Conservation (phyloP, 2,113 vertebrate species). For the Melanerpes aurifrons region DNA sequence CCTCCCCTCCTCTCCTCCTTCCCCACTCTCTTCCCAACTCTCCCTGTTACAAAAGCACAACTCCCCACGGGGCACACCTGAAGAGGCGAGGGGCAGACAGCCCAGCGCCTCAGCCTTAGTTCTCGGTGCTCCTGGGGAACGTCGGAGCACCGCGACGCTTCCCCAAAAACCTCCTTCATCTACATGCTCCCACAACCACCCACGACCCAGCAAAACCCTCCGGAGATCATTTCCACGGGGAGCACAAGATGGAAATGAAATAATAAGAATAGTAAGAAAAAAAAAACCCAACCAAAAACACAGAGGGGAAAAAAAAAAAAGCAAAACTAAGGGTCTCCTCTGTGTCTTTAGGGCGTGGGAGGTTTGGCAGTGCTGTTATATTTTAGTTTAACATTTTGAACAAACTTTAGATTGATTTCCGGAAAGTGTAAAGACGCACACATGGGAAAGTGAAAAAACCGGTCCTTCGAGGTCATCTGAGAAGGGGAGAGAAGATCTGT, state of each 20-base stretch:
- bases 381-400: conserved; percentile 42
- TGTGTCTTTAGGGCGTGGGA: not conserved
- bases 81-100: accelerated
- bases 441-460: conserved; percentile 58
- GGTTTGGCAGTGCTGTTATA: conserved; percentile 30
- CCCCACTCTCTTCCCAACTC: not conserved
- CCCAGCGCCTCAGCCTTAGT: not conserved
- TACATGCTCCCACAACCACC: not conserved
- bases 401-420: conserved; percentile 56
- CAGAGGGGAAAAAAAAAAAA: accelerated
- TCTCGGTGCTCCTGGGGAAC: not conserved
- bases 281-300: no score
- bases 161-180: not conserved
- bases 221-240: not conserved
- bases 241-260: not conserved
- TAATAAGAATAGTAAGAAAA: not conserved
- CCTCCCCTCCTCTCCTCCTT: not conserved
- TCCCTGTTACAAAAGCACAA: not conserved
- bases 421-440: conserved; percentile 32
- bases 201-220: not conserved
- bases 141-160: not conserved
- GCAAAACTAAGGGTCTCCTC: not conserved
- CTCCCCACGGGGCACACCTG: not conserved
- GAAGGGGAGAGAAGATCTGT: conserved; percentile 21
- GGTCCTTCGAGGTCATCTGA: conserved; percentile 50